Conservation (phyloP, 2,888 invertebrate genomes). For the Drosophila planitibia region DNA sequence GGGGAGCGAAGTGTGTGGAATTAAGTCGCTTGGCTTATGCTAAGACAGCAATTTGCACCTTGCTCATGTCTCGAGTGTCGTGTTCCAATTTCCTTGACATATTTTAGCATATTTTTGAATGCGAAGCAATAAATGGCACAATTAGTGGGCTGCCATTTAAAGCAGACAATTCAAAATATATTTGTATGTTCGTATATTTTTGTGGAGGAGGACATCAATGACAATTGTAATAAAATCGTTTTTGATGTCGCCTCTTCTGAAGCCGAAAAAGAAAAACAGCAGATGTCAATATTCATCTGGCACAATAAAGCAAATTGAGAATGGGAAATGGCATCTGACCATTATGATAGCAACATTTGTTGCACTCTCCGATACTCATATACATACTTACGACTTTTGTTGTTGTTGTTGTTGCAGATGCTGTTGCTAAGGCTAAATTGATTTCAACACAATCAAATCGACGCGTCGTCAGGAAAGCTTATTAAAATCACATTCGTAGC, state of each 20-base stretch:
- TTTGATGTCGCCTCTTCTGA: constrained; percentile 16
- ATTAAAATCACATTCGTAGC: constrained; percentile 16
- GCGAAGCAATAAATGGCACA: constrained; percentile 10
- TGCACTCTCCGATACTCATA: constrained; percentile 1
- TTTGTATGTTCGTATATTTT: background rate
- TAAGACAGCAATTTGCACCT: constrained; percentile 26
- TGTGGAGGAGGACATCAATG: background rate
- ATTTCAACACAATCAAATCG: constrained; percentile 5
- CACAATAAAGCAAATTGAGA: background rate
- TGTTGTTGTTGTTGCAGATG: background rate
- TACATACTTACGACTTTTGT: background rate
- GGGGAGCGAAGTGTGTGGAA: background rate
- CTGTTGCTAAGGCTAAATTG: background rate
- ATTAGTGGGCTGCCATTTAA: constrained; percentile 3
- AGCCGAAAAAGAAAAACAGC: background rate
- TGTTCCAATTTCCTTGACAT: background rate
- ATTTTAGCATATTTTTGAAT: constrained; percentile 9
- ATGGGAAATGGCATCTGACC: constrained; percentile 1
- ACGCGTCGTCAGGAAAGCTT: constrained; percentile 12
- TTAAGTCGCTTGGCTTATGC: constrained; percentile 4
- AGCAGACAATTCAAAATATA: background rate
- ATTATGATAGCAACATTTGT: constrained; percentile 11
- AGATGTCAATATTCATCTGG: constrained; percentile 2
- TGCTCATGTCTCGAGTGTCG: constrained; percentile 8
- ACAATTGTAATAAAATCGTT: constrained; percentile 26